Conservation (phyloP, 1,140 invertebrate genomes). For the Orchesella cincta region DNA sequence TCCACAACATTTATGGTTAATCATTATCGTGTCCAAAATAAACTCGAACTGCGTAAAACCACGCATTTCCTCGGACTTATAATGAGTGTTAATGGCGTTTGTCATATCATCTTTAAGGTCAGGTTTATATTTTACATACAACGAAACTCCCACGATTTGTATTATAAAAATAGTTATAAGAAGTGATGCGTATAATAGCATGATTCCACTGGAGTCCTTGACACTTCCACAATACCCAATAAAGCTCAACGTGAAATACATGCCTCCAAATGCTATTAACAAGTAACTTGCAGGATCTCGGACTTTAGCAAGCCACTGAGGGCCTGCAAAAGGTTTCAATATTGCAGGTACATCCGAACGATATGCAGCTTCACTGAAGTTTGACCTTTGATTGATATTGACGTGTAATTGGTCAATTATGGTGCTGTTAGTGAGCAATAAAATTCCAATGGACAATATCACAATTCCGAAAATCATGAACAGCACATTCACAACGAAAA, state of each 20-base stretch:
- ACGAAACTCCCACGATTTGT: neutral
- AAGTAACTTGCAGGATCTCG: constrained; percentile 8
- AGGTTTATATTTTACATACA: constrained; percentile 2
- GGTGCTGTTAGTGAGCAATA: neutral
- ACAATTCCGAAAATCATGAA: constrained; percentile 15
- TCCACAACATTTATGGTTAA: constrained; percentile 9
- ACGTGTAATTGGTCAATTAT: neutral
- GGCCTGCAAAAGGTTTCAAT: neutral
- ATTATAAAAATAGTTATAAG: neutral
- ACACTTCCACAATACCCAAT: neutral
- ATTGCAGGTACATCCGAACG: neutral
- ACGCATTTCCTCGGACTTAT: neutral
- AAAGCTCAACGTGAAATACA: constrained; percentile 4
- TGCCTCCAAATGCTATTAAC: neutral
- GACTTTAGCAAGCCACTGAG: neutral
- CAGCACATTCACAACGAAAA: neutral
- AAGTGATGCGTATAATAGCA: neutral
- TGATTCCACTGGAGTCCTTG: neutral
- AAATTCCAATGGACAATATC: neutral
- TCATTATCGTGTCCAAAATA: neutral
- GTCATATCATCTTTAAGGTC: neutral
- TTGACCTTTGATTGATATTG: neutral
- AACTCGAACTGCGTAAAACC: constrained; percentile 8
- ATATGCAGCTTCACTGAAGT: neutral
- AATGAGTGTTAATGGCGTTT: constrained; percentile 6